phyloP scores from a whole-genome alignment of 2,113 vertebrate species.

The Micromys minutus region DNA sequence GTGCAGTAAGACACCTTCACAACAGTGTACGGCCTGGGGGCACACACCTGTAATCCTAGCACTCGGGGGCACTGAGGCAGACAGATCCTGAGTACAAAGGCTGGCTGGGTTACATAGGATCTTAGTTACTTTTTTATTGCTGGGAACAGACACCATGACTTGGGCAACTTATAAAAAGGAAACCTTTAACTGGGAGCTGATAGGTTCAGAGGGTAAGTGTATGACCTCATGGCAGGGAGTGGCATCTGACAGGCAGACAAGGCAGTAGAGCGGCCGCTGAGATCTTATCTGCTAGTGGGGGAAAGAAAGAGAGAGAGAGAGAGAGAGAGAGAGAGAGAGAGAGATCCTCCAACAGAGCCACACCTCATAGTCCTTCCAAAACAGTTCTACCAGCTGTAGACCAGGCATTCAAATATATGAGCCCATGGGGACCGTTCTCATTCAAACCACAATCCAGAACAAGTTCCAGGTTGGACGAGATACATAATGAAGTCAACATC shows the following conservation, averaged over 20 bases:
- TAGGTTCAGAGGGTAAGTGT: no score
- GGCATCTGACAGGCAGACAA: background rate
- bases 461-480: background rate
- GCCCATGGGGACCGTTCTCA: background rate
- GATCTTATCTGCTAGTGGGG: background rate
- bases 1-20: background rate
- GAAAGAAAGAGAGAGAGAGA: background rate
- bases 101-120: background rate
- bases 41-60: background rate
- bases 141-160: background rate
- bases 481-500: background rate
- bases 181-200: background rate
- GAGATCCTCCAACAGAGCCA: background rate
- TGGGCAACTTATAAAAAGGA: background rate
- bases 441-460: background rate
- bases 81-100: background rate
- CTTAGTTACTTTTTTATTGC: background rate
- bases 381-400: background rate
- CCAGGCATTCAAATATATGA: background rate
- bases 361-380: background rate
- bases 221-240: background rate
- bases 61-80: background rate
- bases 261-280: background rate
- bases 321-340: background rate
- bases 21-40: no score